Conservation (phyloP, 1,140 invertebrate species). For the Berghia stephanieae region DNA sequence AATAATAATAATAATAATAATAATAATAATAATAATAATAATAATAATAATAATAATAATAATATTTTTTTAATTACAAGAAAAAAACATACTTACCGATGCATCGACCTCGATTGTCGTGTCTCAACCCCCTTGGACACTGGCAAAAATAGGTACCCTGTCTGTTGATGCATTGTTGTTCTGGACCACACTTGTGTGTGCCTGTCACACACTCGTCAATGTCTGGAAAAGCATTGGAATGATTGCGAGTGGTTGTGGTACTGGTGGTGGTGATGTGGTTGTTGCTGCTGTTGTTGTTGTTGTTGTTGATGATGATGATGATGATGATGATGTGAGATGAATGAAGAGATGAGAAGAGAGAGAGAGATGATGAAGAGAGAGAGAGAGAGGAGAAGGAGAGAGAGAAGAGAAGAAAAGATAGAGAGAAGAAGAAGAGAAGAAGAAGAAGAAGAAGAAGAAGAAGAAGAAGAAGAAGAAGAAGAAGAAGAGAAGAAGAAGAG, state of each 20-base stretch:
- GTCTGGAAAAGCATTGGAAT: conserved; percentile 55
- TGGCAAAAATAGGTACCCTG: conserved; percentile 69
- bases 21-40: not conserved
- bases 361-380: no score
- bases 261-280: not conserved
- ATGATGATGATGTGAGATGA: conserved; percentile 20
- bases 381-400: no score
- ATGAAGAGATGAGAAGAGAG: no score
- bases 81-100: conserved; percentile 41
- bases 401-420: no score
- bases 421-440: no score
- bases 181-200: conserved; percentile 64
- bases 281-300: conserved; percentile 16
- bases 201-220: conserved; percentile 70
- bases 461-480: no score
- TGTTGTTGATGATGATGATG: conserved; percentile 26
- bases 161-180: conserved; percentile 62
- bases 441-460: no score
- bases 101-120: conserved; percentile 42
- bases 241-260: not conserved
- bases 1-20: not conserved
- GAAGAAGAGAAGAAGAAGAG: no score
- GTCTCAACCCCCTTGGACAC: conserved; percentile 95
- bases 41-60: conserved; percentile 3
- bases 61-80: not conserved